Evolutionary conservation across 2,888 invertebrate genomes (phyloP), one percentile per base, ranked within the genome.

Genomic region (Acleris literana): DNA sequence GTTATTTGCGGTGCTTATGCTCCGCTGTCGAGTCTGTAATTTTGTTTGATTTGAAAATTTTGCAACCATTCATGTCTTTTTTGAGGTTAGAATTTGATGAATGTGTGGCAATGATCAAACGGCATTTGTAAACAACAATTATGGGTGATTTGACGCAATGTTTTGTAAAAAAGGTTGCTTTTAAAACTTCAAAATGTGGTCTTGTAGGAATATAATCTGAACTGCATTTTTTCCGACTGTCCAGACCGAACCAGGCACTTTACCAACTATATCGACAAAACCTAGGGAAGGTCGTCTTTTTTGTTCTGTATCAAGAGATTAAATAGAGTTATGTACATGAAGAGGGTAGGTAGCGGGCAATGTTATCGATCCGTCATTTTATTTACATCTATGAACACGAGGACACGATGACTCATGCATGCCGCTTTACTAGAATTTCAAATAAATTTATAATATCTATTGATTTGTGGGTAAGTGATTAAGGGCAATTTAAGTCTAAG

Each of bases 1-100:
- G 71, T 69, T 68, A 69, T 71, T 70, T 69, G 68, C 71, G 39
- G 39, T 39, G 69, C 67, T 65, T 64, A 63, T 58, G 69, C 68
- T 67, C 64, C 60, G 51, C 59, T 60, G 69, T 70, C 59, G 70
- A 64, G 68, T 57, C 61, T 62, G 56, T 66, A 61, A 62, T 62
- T 57, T 62, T 65, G 65, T 65, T 65, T 65, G 60, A 65, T 65
- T 55, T 56, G 55, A 48, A 48, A 60, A 55, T 61, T 51, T 49
- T 51, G 60, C 44, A 60, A 51, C 51, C 55, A 51, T 56, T 55
- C 43, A 39, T 16, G 20, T 17, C 33, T 61, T 53, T 25, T 63
- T 64, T 64, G 54, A 61, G 51, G 60, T 60, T 54, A 44, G 9
- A 39, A 25, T 54, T 25, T 7, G 56, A 39, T 39, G 13, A 39